Evolutionary conservation across 2,888 invertebrate species (phyloP).

Genomic region (Netelia inedita): DNA sequence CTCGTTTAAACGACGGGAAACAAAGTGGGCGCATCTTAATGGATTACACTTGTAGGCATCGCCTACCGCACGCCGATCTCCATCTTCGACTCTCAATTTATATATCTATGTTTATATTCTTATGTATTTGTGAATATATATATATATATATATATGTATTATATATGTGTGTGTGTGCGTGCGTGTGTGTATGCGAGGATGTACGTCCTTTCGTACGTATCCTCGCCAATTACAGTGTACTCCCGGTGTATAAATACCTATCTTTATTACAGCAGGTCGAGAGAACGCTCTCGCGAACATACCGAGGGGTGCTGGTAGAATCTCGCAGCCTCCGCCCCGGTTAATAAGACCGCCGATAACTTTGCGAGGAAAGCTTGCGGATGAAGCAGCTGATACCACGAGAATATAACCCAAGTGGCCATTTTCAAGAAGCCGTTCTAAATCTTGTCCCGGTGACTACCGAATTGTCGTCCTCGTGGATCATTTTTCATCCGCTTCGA

Average conservation of each 20-base stretch:
- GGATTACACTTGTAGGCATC: slow-evolving; percentile 81
- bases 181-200: too few relatives aligned
- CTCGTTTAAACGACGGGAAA: slow-evolving; percentile 67
- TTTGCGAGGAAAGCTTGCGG: slow-evolving; percentile 26
- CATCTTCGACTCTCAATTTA: background rate
- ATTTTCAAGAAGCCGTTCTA: background rate
- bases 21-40: slow-evolving; percentile 80
- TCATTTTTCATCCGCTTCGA: too few relatives aligned
- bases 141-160: background rate
- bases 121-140: background rate
- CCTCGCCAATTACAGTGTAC: slow-evolving; percentile 79
- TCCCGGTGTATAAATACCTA: slow-evolving; percentile 77
- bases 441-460: too few relatives aligned
- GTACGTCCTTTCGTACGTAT: slow-evolving; percentile 28
- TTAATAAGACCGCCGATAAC: slow-evolving; percentile 61
- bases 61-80: slow-evolving; percentile 71
- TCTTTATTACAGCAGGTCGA: slow-evolving; percentile 59
- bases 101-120: background rate
- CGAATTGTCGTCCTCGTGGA: too few relatives aligned
- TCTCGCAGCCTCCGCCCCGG: slow-evolving; percentile 47
- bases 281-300: slow-evolving; percentile 15
- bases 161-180: too few relatives aligned
- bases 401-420: background rate
- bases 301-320: slow-evolving; percentile 34
- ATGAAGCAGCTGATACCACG: background rate